Base-by-base conservation (phyloP, 2,888 invertebrate species). In the Strigamia transsilvanica region DNA sequence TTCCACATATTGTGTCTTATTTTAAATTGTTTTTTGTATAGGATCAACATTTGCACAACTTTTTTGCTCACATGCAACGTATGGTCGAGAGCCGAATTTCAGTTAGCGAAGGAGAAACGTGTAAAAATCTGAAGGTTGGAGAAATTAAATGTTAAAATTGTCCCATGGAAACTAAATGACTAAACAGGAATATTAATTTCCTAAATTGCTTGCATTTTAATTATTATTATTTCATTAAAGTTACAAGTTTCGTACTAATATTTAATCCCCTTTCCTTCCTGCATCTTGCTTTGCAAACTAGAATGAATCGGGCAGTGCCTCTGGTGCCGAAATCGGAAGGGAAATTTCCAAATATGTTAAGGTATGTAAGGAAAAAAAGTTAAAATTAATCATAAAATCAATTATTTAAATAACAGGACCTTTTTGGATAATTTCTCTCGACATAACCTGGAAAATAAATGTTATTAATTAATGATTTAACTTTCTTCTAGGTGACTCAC, bases 1-100 rank as follows among this genome's bases (percentile, higher is more conserved):
- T 38, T 6, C 38, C 38, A 0, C 6, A 38, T 38, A 38, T 38
- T 38, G 27, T 27, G 38, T 5, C 1, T 5, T 77, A 21, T 15
- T 34, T 77, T 4, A 21, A 34, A 21, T 7, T 18, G 13, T 66
- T 38, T 66, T 38, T 61, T 61, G 83, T 85, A 27, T 83, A 93
- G 81, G 97, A 98, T 89, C 91, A 91, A 83, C 96, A 96, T 88
- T 89, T 98, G 82, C 95, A 95, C 87, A 95, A 95, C 88, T 90
- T 98, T 85, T 97, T 98, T 89, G 90, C 90, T 2, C 94, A 95
- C 86, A 93, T 95, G 13, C 96, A 98, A 87, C 91, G 93, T 82
- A 89, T 97, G 83, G 89, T 93, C 84, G 92, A 93, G 82, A 90
- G 90, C 12, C 92, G 92, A 83, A 84, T 86, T 42, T 85, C 86